Evolutionary conservation across 2,888 invertebrate genomes (phyloP).

Genomic region (Eumacrocentrus americanus): DNA sequence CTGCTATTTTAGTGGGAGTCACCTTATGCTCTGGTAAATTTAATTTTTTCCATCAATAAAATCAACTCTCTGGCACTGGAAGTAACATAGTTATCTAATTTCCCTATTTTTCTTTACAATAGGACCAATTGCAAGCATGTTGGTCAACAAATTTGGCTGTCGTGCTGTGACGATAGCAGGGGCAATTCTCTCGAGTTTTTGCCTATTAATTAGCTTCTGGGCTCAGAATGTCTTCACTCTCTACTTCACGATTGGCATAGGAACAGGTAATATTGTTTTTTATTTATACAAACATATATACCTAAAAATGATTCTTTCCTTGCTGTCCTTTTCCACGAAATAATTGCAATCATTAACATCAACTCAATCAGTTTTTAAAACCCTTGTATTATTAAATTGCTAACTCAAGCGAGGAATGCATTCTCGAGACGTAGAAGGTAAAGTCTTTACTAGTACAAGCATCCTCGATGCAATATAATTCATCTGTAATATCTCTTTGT

Average conservation of each 20-base stretch:
- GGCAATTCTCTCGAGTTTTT: slow-evolving; percentile 76
- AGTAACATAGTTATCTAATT: neutral
- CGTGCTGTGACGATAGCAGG: slow-evolving; percentile 89
- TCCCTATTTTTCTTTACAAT: slow-evolving; percentile 50
- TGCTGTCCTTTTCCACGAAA: neutral
- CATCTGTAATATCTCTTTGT: too few species aligned
- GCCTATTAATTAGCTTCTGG: slow-evolving; percentile 80
- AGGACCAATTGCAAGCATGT: slow-evolving; percentile 95
- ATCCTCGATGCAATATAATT: too few species aligned
- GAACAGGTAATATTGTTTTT: slow-evolving; percentile 68
- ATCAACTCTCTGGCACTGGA: neutral
- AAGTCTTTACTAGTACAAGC: too few species aligned
- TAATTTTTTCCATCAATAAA: too few species aligned
- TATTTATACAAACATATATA: neutral
- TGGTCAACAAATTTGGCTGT: slow-evolving; percentile 96
- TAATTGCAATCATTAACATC: slow-evolving; percentile 21
- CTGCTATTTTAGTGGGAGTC: slow-evolving; percentile 92
- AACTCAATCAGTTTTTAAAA: slow-evolving; percentile 31
- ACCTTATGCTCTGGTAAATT: slow-evolving; percentile 89
- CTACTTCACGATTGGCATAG: slow-evolving; percentile 92
- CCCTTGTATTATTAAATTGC: too few species aligned
- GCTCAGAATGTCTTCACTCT: slow-evolving; percentile 84
- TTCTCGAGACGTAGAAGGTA: slow-evolving; percentile 35
- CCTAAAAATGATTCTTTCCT: too few species aligned
- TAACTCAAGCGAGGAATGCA: slow-evolving; percentile 35